Conservation (phyloP, 2,888 invertebrate genomes). For the Buathra laborator region DNA sequence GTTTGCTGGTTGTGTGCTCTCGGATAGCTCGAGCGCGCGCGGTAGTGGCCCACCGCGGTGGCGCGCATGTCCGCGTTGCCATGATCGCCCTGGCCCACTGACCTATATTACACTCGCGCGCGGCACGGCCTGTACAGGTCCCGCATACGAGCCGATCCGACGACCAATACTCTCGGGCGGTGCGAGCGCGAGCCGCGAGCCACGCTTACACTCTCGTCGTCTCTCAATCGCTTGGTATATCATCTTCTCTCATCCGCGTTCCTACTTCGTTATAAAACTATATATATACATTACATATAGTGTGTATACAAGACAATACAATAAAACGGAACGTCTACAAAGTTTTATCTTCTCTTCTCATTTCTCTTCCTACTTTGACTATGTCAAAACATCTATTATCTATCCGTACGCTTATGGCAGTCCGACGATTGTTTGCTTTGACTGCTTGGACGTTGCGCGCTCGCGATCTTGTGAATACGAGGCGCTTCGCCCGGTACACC, state of each 20-base stretch:
- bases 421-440: background rate
- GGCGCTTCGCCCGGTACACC: background rate
- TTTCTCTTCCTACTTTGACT: background rate
- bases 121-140: constrained; percentile 79
- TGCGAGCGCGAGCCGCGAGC: constrained; percentile 41
- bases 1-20: constrained; percentile 15
- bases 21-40: constrained; percentile 44
- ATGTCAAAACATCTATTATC: background rate
- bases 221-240: constrained; percentile 8
- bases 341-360: constrained; percentile 8
- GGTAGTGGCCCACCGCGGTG: constrained; percentile 67
- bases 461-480: background rate
- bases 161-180: constrained; percentile 62
- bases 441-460: background rate
- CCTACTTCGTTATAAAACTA: background rate
- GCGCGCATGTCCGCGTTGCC: constrained; percentile 84
- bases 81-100: constrained; percentile 85
- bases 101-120: constrained; percentile 82
- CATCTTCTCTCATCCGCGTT: constrained; percentile 10
- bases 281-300: background rate
- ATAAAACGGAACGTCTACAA: background rate
- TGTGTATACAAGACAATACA: background rate
- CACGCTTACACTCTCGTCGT: constrained; percentile 48
- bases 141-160: constrained; percentile 78
- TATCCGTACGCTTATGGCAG: background rate